Evolutionary conservation across 1,140 invertebrate genomes (phyloP).

Genomic region (Caenorhabditis latens): DNA sequence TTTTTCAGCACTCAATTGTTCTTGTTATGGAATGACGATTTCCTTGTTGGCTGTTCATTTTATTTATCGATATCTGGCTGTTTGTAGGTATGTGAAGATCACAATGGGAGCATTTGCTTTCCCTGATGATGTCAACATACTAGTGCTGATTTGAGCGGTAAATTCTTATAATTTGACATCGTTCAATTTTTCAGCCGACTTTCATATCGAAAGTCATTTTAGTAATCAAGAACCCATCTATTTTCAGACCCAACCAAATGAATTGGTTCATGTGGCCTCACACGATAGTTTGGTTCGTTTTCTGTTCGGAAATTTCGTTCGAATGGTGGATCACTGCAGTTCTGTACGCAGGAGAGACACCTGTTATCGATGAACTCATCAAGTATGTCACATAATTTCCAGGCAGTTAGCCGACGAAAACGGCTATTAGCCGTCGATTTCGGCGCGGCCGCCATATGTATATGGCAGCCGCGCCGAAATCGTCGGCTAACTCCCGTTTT

Average conservation of each 20-base stretch:
- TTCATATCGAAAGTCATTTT: neutral
- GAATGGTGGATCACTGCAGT: constrained; percentile 50
- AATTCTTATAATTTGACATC: too few species aligned
- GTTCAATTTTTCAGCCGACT: too few species aligned
- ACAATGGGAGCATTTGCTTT: neutral
- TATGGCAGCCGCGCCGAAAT: too few species aligned
- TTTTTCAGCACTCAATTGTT: constrained; percentile 29
- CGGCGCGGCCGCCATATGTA: too few species aligned
- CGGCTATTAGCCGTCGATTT: too few species aligned
- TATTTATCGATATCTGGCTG: constrained; percentile 18
- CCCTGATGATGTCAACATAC: too few species aligned
- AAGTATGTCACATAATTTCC: constrained; percentile 8
- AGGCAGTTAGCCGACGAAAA: too few species aligned
- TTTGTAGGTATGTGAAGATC: constrained; percentile 9
- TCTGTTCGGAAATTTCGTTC: constrained; percentile 7
- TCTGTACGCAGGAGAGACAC: constrained; percentile 15
- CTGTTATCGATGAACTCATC: constrained; percentile 25
- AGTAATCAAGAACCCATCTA: neutral
- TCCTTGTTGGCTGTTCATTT: constrained; percentile 41
- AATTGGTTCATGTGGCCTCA: constrained; percentile 47
- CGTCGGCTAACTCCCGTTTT: too few species aligned
- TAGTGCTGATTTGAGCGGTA: too few species aligned
- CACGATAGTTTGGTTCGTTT: constrained; percentile 23
- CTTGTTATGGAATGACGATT: constrained; percentile 41
- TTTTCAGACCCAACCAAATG: constrained; percentile 43